Percentiles rank a stretch among this genome's conserved stretches.
These are phyloP conservation scores for Rhagoletis pomonella DNA, from an alignment of 1,140 invertebrate species.

Conservation along the genomic window DNA sequence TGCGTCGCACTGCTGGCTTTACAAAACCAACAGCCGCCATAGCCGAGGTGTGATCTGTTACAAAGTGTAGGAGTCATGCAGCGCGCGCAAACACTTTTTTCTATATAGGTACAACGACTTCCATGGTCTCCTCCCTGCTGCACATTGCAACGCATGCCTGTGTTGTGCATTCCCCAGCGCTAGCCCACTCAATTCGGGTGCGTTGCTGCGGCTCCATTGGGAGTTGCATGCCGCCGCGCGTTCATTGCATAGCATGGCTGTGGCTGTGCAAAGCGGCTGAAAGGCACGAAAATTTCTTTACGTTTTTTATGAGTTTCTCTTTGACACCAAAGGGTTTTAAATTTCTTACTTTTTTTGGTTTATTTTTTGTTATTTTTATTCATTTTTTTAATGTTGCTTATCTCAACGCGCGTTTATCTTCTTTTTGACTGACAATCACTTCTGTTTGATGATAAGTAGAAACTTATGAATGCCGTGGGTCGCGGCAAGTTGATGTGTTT, in stretches of 20 bases:
- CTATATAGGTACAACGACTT: neutral
- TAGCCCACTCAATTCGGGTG: constrained; percentile 21
- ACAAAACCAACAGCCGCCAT: neutral
- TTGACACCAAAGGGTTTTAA: constrained; percentile 30
- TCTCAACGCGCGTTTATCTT: constrained; percentile 27
- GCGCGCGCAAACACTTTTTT: constrained; percentile 33
- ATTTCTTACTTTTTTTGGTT: neutral
- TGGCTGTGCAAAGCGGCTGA: neutral
- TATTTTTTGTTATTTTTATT: neutral
- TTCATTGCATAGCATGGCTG: neutral
- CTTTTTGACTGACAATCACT: constrained; percentile 51
- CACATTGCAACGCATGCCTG: neutral
- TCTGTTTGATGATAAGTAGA: constrained; percentile 46
- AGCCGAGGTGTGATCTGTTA: constrained; percentile 44
- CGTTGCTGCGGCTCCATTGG: constrained; percentile 7
- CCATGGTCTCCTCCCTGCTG: neutral
- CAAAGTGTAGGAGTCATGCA: constrained; percentile 49
- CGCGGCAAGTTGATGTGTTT: neutral
- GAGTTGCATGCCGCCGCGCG: constrained; percentile 3
- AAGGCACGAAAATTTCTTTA: neutral
- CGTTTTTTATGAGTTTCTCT: constrained; percentile 3
- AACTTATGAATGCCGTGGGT: neutral
- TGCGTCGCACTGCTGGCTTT: neutral
- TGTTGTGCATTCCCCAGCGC: neutral
- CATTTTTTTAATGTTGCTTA: constrained; percentile 15